Evolutionary conservation across 2,888 invertebrate genomes (phyloP).

Genomic region (Leptarthrus brevirostris): DNA sequence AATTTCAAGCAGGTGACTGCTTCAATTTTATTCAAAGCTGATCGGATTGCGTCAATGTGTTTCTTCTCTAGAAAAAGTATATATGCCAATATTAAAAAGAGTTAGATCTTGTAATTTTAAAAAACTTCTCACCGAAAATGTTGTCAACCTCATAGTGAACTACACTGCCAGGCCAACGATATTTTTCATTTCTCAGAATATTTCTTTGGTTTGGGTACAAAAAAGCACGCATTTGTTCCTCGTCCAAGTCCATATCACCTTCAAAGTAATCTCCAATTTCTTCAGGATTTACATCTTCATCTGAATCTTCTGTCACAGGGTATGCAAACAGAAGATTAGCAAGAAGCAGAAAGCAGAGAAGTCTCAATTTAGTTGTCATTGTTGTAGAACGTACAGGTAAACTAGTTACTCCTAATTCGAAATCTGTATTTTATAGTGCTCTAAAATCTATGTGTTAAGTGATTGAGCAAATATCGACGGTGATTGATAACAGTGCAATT

Average conservation of each 20-base stretch:
- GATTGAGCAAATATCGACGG: too few relatives aligned
- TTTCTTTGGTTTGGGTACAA: conserved; percentile 67
- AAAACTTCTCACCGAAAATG: conserved; percentile 63
- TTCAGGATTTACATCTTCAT: conserved; percentile 64
- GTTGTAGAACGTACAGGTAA: too few relatives aligned
- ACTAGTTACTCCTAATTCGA: too few relatives aligned
- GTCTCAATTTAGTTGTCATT: too few relatives aligned
- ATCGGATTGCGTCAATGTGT: conserved; percentile 68
- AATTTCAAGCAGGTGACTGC: conserved; percentile 74
- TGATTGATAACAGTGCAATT: too few relatives aligned
- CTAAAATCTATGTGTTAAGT: too few relatives aligned
- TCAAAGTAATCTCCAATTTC: conserved; percentile 79
- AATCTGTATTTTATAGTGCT: too few relatives aligned
- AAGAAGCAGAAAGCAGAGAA: not conserved
- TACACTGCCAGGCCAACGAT: conserved; percentile 74
- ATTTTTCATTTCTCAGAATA: conserved; percentile 70
- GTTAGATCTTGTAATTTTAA: not conserved
- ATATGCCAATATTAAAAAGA: conserved; percentile 2
- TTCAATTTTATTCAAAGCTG: conserved; percentile 72
- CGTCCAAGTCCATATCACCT: conserved; percentile 78
- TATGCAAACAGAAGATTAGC: not conserved
- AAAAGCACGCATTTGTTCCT: conserved; percentile 54
- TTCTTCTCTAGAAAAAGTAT: conserved; percentile 67
- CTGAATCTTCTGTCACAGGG: not conserved
- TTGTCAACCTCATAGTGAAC: conserved; percentile 76